These are phyloP conservation scores for Drosophila silvestris DNA, from an alignment of 2,888 invertebrate species.

Conservation along the genomic window DNA sequence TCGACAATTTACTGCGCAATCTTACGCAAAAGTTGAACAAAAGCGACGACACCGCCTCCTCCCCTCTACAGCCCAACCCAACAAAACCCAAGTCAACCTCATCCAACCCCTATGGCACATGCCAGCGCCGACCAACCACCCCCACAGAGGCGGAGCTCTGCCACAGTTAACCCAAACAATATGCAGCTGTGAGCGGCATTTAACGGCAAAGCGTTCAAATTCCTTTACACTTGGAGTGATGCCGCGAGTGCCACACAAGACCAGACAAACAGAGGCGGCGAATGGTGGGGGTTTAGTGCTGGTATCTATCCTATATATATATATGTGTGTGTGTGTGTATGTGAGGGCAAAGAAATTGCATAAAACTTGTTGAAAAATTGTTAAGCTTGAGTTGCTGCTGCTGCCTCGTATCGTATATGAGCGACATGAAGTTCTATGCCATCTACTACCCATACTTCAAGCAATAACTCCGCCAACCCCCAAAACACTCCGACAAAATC, in stretches of 20 bases:
- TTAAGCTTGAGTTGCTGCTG: conserved; percentile 45
- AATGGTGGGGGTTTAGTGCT: not conserved
- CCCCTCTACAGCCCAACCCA: not conserved
- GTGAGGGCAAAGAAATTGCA: conserved; percentile 52
- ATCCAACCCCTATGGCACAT: not conserved
- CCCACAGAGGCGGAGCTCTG: conserved; percentile 9
- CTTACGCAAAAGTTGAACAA: conserved; percentile 82
- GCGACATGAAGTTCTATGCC: conserved; percentile 31
- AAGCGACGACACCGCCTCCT: conserved; percentile 55
- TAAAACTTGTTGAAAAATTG: conserved; percentile 79
- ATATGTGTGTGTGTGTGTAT: not conserved
- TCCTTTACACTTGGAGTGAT: conserved; percentile 78
- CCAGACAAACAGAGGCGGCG: conserved; percentile 1
- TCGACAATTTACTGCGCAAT: conserved; percentile 83
- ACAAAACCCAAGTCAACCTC: not conserved
- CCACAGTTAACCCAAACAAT: conserved; percentile 73
- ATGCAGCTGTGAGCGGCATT: conserved; percentile 68
- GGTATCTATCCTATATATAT: not conserved
- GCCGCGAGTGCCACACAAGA: conserved; percentile 50
- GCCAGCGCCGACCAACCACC: conserved; percentile 1
- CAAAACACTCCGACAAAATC: conserved; percentile 21
- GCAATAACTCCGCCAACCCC: not conserved
- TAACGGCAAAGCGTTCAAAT: conserved; percentile 74
- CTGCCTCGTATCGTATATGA: conserved; percentile 37
- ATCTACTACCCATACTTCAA: not conserved